Evolutionary conservation across 2,797 vertebrate species (phyloP), one percentile per base, ranked within the genome.

Genomic region (Salmo trutta): DNA sequence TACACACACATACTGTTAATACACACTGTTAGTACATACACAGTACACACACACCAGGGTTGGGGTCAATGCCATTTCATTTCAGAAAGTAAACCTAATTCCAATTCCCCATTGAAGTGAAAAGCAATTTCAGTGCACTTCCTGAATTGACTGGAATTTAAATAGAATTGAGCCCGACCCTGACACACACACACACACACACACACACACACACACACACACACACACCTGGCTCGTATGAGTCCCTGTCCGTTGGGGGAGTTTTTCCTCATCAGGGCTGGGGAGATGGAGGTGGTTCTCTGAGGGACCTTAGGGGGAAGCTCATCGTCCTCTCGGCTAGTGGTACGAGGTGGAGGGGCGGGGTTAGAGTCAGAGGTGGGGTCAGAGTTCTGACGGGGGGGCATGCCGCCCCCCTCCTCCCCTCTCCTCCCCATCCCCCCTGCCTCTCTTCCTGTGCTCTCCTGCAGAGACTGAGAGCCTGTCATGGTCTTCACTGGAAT

Each of bases 201-300:
- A 69, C 15, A 68, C 66, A 56, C 12, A 67, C 14, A 77, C 36
- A 72, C 56, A 66, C 41, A 51, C 47, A 47, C 71, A 65, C 33
- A 67, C 68, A 77, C 59, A 7, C 7, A 99, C 98, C 98, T 99
- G 85, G 95, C 94, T 76, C 96, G 93, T 79, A 96, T 95, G 84
- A 96, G 95, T 78, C 93, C 94, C 3, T 89, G 94, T 76, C 96
- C 97, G 0, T 98, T 98, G 0, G 97, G 96, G 81, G 97, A 99
- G 87, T 96, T 97, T 93, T 98, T 99, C 90, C 97, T 96, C 24
- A 96, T 96, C 90, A 98, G 91, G 5, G 97, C 97, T 81, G 98
- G 97, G 77, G 97, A 99, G 91, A 99, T 98, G 84, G 97, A 99
- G 81, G 97, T 98, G 82, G 96, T 98, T 93, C 96, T 92, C 85